Conservation (phyloP, 1,140 invertebrate genomes). For the Neodiprion virginianus region DNA sequence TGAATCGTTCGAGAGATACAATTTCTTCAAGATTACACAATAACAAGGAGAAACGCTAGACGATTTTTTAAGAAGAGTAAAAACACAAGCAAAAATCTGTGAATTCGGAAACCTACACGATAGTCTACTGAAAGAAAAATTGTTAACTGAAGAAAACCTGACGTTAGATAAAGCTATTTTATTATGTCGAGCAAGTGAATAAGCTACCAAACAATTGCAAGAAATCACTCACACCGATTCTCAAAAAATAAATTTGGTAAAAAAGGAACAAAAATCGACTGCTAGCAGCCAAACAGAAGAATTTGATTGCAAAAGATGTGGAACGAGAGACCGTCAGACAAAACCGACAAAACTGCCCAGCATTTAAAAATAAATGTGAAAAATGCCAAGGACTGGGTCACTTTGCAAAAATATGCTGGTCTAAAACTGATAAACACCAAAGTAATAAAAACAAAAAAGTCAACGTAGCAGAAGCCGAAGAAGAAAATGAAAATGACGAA, state of each 20-base stretch:
- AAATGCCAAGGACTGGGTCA: constrained; percentile 7
- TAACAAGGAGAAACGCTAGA: constrained; percentile 42
- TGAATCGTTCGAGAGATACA: constrained; percentile 30
- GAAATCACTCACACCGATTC: background rate
- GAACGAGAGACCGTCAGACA: background rate
- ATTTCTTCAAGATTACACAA: constrained; percentile 38
- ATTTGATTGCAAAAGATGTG: background rate
- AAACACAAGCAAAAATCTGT: constrained; percentile 35
- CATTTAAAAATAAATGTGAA: constrained; percentile 2
- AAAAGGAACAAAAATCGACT: background rate
- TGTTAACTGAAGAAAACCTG: constrained; percentile 43
- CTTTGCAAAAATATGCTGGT: background rate
- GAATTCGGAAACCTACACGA: constrained; percentile 40
- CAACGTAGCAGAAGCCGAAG: too few species aligned
- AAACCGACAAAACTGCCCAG: background rate
- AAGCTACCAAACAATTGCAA: constrained; percentile 28
- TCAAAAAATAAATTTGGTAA: too few species aligned
- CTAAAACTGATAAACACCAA: background rate
- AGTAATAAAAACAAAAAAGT: too few species aligned
- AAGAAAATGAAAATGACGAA: too few species aligned
- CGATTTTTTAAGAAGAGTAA: constrained; percentile 35
- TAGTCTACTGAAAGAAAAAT: constrained; percentile 39
- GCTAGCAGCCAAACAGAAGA: background rate
- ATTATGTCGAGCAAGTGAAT: constrained; percentile 30
- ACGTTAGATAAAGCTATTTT: constrained; percentile 39